Percentiles rank a stretch among this genome's conserved stretches.
Evolutionary conservation across 2,888 invertebrate species (phyloP).

Genomic region (Chaetogeoica ovagalla): DNA sequence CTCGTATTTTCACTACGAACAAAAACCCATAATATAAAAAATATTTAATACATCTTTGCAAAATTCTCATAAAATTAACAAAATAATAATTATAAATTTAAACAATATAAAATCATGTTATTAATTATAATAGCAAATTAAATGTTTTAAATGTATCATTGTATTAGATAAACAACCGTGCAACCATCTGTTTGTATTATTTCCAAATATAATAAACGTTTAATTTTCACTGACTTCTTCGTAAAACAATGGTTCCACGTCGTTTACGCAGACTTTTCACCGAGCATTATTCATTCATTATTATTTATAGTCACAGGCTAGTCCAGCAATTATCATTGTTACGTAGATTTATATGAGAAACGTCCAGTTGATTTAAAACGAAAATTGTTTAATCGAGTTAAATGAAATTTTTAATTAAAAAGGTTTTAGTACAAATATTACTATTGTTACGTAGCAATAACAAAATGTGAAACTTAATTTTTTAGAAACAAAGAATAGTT

Average conservation of each 20-base stretch:
- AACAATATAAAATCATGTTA: no score
- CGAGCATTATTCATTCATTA: background rate
- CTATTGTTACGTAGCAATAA: background rate
- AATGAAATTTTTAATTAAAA: slow-evolving; percentile 11
- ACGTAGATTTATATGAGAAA: background rate
- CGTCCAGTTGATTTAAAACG: background rate
- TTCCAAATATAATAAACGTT: background rate
- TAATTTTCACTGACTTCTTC: background rate
- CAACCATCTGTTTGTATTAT: background rate
- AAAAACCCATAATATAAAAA: no score
- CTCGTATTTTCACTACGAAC: no score
- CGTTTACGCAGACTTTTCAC: background rate
- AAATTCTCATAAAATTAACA: no score
- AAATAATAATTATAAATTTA: no score
- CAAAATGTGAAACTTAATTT: background rate
- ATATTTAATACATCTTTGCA: no score
- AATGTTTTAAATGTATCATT: no score
- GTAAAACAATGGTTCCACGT: slow-evolving; percentile 1
- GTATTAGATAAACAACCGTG: no score
- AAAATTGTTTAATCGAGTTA: slow-evolving; percentile 12
- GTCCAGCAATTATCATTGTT: background rate
- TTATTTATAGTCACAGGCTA: slow-evolving; percentile 5
- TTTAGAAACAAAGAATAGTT: background rate
- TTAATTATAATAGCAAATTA: no score
- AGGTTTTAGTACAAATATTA: background rate